A percentile compares a stretch with the other conserved stretches of the same genome.
phyloP scores from a whole-genome alignment of 2,113 vertebrate genomes.

The Sakesphorus luctuosus region DNA sequence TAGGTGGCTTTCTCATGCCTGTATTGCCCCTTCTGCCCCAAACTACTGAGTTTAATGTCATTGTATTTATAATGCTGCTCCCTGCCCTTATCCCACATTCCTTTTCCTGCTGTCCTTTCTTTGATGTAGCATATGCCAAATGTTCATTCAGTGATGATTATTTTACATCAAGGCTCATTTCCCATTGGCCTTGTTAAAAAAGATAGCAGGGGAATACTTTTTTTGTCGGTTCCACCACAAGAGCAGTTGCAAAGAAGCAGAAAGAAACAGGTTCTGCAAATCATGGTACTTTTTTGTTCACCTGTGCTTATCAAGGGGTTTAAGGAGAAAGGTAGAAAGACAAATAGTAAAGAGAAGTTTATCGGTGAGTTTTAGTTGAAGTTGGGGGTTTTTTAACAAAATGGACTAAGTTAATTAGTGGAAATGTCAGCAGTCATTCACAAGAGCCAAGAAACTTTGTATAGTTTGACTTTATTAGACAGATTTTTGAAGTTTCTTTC shows the following conservation, averaged over 20 bases:
- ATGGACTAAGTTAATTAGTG: neutral
- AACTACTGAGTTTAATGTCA: neutral
- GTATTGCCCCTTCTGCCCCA: neutral
- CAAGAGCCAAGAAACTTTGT: neutral
- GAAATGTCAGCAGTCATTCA: neutral
- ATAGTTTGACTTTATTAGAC: neutral
- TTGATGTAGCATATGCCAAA: constrained; percentile 15
- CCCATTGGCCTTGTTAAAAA: neutral
- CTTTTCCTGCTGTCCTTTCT: constrained; percentile 23
- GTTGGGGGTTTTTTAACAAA: neutral
- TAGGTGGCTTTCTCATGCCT: neutral
- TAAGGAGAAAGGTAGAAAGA: neutral
- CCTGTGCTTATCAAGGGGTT: neutral
- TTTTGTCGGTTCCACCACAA: neutral
- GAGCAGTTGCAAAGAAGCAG: neutral
- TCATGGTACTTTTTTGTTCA: neutral
- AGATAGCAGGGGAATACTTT: no score
- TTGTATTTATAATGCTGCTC: neutral
- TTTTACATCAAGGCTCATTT: constrained; percentile 4
- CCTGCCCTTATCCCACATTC: neutral
- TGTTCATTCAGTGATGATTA: neutral
- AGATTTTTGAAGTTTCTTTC: neutral
- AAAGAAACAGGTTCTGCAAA: neutral
- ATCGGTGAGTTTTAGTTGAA: neutral
- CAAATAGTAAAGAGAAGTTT: neutral